A percentile compares a stretch with the other conserved stretches of the same genome.
Conservation (phyloP, 1,140 invertebrate species). For the Procambarus clarkii region DNA sequence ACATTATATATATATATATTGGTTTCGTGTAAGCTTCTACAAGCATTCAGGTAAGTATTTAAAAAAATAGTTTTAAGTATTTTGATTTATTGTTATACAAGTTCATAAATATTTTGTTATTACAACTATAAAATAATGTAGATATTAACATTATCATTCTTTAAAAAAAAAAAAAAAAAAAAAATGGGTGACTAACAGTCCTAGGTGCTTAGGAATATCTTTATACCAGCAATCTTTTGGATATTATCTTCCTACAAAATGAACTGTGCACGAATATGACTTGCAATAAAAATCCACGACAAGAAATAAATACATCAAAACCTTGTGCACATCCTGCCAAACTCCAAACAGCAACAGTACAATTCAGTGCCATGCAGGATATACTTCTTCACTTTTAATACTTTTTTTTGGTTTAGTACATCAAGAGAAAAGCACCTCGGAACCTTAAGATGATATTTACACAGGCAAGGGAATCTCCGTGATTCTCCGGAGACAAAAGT, state of each 20-base stretch:
- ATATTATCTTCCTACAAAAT: background rate
- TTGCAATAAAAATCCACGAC: background rate
- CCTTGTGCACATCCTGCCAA: constrained; percentile 1
- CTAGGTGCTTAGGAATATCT: background rate
- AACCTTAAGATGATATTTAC: constrained; percentile 35
- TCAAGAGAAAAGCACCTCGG: constrained; percentile 4
- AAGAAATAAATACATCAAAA: constrained; percentile 7
- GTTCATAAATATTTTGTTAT: constrained; percentile 7
- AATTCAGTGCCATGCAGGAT: background rate
- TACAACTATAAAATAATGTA: background rate
- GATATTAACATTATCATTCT: background rate
- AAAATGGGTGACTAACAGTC: constrained; percentile 1
- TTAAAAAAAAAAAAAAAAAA: background rate
- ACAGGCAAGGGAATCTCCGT: constrained; percentile 12
- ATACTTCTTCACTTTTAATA: background rate
- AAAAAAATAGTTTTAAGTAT: constrained; percentile 7
- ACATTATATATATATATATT: background rate
- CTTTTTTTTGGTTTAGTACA: background rate
- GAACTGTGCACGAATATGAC: background rate
- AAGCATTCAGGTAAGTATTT: background rate
- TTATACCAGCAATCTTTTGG: background rate
- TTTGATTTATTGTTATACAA: constrained; percentile 1
- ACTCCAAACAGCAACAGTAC: background rate
- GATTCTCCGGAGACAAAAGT: constrained; percentile 35
- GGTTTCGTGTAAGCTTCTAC: background rate